phyloP scores from a whole-genome alignment of 2,888 invertebrate genomes.

The Adineta ricciae region DNA sequence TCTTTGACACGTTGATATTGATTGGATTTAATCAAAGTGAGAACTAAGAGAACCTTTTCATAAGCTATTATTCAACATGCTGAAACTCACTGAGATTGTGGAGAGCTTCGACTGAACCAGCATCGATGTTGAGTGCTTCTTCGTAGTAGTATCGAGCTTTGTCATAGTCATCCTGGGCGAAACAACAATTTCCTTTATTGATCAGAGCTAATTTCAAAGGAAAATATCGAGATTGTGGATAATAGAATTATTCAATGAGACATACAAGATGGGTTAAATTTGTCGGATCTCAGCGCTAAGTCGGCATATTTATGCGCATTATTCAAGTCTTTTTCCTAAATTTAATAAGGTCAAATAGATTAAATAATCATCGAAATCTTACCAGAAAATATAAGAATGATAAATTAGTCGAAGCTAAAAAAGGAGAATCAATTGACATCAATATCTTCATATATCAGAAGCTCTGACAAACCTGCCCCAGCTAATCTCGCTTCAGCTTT shows the following conservation, averaged over 20 bases:
- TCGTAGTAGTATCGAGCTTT: conserved; percentile 64
- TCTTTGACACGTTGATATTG: conserved; percentile 28
- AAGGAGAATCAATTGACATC: background rate
- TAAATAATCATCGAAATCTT: conserved; percentile 40
- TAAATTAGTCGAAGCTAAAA: conserved; percentile 68
- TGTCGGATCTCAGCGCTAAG: conserved; percentile 64
- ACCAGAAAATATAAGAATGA: conserved; percentile 72
- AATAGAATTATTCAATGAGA: background rate
- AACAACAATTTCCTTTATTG: conserved; percentile 72
- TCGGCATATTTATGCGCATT: conserved; percentile 68
- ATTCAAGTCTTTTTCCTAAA: conserved; percentile 66
- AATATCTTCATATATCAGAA: background rate
- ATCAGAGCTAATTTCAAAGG: conserved; percentile 21
- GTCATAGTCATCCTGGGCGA: conserved; percentile 61
- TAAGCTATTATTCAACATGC: background rate
- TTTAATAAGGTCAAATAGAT: background rate
- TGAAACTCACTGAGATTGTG: conserved; percentile 61
- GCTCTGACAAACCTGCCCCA: conserved; percentile 46
- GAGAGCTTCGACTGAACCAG: conserved; percentile 70
- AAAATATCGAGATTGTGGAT: background rate
- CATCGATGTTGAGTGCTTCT: conserved; percentile 67
- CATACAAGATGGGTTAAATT: conserved; percentile 62
- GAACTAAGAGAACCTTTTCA: conserved; percentile 36
- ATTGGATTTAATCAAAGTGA: conserved; percentile 36
- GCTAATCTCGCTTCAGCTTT: conserved; percentile 71